A percentile compares a stretch with the other conserved stretches of the same genome.
phyloP scores from a whole-genome alignment of 2,113 vertebrate species.

The Daboia siamensis region DNA sequence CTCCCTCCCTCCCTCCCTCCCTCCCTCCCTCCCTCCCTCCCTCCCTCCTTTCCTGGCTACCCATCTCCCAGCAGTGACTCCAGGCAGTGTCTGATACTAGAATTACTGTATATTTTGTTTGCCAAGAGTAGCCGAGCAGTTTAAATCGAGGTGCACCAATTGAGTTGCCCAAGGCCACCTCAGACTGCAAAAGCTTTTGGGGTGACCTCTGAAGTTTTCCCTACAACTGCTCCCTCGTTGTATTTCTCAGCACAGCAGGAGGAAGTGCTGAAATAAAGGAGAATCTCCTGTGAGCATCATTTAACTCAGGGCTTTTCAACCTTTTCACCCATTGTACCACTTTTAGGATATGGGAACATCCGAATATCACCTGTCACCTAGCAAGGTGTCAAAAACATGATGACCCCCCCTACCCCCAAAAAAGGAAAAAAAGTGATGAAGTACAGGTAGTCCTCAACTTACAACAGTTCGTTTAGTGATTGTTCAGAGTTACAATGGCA shows the following conservation, averaged over 20 bases:
- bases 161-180: background rate
- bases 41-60: background rate
- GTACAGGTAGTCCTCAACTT: too few relatives aligned
- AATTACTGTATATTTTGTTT: background rate
- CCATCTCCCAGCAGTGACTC: too few relatives aligned
- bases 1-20: background rate
- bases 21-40: background rate
- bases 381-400: too few relatives aligned
- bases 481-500: too few relatives aligned
- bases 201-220: background rate
- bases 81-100: background rate
- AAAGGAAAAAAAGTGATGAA: too few relatives aligned
- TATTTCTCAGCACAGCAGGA: background rate
- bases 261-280: background rate
- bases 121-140: background rate
- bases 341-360: too few relatives aligned
- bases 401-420: too few relatives aligned
- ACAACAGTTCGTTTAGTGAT: too few relatives aligned
- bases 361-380: too few relatives aligned
- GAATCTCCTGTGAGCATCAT: background rate
- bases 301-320: background rate
- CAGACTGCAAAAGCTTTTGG: background rate
- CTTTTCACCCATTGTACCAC: too few relatives aligned
- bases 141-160: background rate
- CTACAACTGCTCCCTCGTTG: background rate